phyloP scores from a whole-genome alignment of 2,888 invertebrate species.

The Hemithea aestivaria region DNA sequence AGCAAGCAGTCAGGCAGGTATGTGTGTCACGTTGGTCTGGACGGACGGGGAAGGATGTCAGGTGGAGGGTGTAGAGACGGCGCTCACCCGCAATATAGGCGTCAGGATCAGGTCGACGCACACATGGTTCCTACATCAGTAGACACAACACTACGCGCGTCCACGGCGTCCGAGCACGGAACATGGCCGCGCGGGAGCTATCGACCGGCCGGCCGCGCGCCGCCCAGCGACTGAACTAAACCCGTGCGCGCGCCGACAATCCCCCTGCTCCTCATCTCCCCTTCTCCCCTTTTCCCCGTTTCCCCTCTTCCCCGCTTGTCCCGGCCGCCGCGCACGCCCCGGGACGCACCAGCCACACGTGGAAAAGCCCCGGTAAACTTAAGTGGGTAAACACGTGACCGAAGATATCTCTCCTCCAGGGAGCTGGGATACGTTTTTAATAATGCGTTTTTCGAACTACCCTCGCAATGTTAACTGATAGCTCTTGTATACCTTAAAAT shows the following conservation, averaged over 20 bases:
- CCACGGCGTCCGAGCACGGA: conserved; percentile 48
- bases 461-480: no score
- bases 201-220: conserved; percentile 74
- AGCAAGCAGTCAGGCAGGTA: no score
- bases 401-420: no score
- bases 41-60: no score
- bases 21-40: no score
- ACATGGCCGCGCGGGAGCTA: conserved; percentile 67
- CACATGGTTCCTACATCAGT: no score
- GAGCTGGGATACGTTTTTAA: no score
- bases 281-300: conserved; percentile 23
- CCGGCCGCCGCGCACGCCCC: conserved; percentile 19
- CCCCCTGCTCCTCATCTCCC: conserved; percentile 41
- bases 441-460: no score
- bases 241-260: conserved; percentile 65
- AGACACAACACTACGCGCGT: conserved; percentile 59
- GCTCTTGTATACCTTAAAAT: no score
- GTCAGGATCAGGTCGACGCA: no score
- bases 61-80: not conserved
- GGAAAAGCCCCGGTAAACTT: conserved; percentile 20
- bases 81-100: conserved; percentile 14
- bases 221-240: conserved; percentile 66
- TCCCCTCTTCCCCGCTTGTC: conserved; percentile 24
- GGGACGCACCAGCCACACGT: conserved; percentile 16
- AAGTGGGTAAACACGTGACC: conserved; percentile 22